Evolutionary conservation across 2,888 invertebrate genomes (phyloP).

Genomic region (Invenusta paracnida): DNA sequence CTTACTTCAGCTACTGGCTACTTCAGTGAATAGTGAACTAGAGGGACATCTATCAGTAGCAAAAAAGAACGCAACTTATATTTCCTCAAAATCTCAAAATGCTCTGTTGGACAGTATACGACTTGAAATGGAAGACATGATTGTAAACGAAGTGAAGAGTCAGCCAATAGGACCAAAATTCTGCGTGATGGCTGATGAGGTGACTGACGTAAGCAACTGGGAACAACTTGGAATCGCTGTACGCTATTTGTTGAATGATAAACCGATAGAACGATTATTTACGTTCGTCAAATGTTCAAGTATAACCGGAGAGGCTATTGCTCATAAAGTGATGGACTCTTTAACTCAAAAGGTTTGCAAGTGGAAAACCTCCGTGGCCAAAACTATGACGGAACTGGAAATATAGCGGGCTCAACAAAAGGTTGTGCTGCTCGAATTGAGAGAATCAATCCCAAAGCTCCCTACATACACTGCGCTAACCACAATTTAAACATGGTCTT

Average conservation of each 20-base stretch:
- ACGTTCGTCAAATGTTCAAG: not conserved
- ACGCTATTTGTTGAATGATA: not conserved
- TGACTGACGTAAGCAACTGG: not conserved
- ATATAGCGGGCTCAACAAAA: not conserved
- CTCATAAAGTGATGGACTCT: not conserved
- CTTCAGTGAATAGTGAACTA: not conserved
- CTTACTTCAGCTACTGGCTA: not conserved
- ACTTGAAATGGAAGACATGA: not conserved
- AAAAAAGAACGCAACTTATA: not conserved
- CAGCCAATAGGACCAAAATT: not conserved
- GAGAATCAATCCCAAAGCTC: not conserved
- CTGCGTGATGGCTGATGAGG: not conserved
- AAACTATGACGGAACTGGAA: not conserved
- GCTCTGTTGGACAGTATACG: not conserved
- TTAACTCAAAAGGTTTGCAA: not conserved
- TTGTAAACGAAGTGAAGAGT: not conserved
- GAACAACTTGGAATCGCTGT: not conserved
- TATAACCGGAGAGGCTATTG: not conserved
- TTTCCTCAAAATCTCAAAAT: not conserved
- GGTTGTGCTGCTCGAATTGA: too few species aligned
- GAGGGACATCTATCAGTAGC: not conserved
- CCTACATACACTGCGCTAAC: not conserved
- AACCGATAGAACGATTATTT: not conserved
- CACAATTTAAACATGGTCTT: not conserved
- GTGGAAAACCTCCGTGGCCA: not conserved